These are phyloP conservation scores for Zhengitettix transpicula DNA, from an alignment of 2,888 invertebrate genomes.

Conservation along the genomic window DNA sequence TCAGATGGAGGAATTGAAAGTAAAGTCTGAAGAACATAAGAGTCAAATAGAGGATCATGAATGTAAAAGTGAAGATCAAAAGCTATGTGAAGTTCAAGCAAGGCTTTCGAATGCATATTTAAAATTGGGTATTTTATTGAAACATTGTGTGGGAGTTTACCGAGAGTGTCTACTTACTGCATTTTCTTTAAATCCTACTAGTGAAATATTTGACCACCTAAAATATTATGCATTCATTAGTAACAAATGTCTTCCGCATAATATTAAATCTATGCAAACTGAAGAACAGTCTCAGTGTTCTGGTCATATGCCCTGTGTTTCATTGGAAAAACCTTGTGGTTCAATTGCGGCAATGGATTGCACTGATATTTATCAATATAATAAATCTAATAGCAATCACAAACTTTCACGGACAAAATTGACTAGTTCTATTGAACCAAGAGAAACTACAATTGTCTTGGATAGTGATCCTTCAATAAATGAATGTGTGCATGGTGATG, in stretches of 20 bases:
- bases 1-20: background rate
- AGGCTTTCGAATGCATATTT: constrained; percentile 43
- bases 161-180: constrained; percentile 58
- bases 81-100: constrained; percentile 33
- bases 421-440: too few species aligned
- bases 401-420: background rate
- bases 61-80: constrained; percentile 21
- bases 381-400: background rate
- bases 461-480: too few species aligned
- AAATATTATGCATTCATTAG: constrained; percentile 32
- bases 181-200: constrained; percentile 55
- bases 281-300: background rate
- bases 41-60: background rate
- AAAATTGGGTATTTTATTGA: constrained; percentile 41
- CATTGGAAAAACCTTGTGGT: background rate
- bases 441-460: too few species aligned
- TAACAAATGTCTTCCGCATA: constrained; percentile 21
- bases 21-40: background rate
- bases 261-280: background rate
- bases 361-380: background rate
- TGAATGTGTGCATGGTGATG: too few species aligned
- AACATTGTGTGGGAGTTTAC: constrained; percentile 40
- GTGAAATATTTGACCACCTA: constrained; percentile 38
- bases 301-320: background rate
- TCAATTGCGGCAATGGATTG: background rate